Base-by-base conservation (phyloP, 1,140 invertebrate species). In the Pantala flavescens region DNA sequence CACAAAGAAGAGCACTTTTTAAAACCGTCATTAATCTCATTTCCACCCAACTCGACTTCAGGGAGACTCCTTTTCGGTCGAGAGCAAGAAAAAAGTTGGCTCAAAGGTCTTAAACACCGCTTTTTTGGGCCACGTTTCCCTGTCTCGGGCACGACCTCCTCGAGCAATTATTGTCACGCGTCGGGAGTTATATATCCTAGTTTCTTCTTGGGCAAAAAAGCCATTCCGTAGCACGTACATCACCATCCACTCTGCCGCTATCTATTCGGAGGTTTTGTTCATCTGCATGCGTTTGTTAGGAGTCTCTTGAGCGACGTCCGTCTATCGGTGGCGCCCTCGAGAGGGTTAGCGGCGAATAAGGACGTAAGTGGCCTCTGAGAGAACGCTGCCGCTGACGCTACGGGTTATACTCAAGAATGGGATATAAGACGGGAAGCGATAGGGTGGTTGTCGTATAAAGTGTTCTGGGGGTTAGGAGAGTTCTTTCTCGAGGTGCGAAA, bases 131-230 rank as follows among this genome's bases (percentile, higher is more conserved):
- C 16, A 21, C 49, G 49, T 16, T 21, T 21, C 5, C 49, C 49
- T 63, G 49, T 63, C 49, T 14, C 12, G n/a, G 49, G n/a, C 49
- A 63, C 49, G 49, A 12, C 14, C 49, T 16, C 49, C 14, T 63
- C 49, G 49, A 63, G 49, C 49, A 63, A 63, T 63, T 63, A 63
- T 63, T 63, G 49, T 63, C 49, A 63, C n/a, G 49, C 49, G 16
- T 63, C n/a, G 49, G 49, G 3, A 19, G 16, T 63, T 3, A 63
- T 63, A 63, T 63, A 63, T 63, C 49, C 49, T 63, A 63, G 49
- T 63, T 63, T 3, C 49, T 21, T 16, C 49, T 63, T 21, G 1
- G 5, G 12, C 49, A 63, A 63, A 63, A 63, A 63, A 21, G 28
- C n/a, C 49, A 63, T 63, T 12, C 49, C 12, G 49, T 16, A 12